Percentiles rank a stretch among this genome's conserved stretches.
Conservation (phyloP, 2,797 vertebrate species). For the Molossus molossus region DNA sequence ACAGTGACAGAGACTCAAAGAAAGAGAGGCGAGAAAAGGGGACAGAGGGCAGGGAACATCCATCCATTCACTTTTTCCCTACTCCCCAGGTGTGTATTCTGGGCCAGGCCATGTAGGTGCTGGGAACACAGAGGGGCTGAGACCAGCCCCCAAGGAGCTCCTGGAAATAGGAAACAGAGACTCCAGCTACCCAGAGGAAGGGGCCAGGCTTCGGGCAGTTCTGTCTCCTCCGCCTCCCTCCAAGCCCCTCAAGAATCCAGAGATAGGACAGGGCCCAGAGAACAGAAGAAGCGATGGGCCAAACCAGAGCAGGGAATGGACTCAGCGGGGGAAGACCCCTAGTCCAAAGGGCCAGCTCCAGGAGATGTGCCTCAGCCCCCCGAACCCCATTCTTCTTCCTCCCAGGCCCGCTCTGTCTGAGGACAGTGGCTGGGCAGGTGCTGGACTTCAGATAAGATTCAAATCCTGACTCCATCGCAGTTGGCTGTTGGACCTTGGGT, state of each 20-base stretch:
- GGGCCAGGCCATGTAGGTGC: not conserved
- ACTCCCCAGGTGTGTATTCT: not conserved
- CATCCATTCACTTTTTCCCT: not conserved
- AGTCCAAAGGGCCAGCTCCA: not conserved
- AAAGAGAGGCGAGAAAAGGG: not conserved
- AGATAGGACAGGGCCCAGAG: not conserved
- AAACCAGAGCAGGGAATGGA: not conserved
- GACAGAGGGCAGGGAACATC: not conserved
- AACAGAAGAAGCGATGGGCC: not conserved
- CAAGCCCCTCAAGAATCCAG: not conserved
- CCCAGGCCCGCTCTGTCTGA: not conserved
- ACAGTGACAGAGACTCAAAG: not conserved
- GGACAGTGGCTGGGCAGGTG: not conserved
- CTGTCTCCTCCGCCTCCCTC: not conserved
- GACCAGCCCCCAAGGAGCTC: not conserved
- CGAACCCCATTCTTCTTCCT: not conserved
- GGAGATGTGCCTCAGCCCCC: not conserved
- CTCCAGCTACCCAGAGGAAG: not conserved
- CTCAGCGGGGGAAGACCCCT: not conserved
- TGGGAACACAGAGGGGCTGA: not conserved
- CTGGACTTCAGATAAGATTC: not conserved
- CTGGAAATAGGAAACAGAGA: not conserved
- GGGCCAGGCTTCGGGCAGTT: not conserved
- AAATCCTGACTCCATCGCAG: not conserved
- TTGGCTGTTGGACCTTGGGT: not conserved